These are phyloP conservation scores for Acrocyrtus sp. DNA, from an alignment of 2,888 invertebrate genomes.

Conservation along the genomic window DNA sequence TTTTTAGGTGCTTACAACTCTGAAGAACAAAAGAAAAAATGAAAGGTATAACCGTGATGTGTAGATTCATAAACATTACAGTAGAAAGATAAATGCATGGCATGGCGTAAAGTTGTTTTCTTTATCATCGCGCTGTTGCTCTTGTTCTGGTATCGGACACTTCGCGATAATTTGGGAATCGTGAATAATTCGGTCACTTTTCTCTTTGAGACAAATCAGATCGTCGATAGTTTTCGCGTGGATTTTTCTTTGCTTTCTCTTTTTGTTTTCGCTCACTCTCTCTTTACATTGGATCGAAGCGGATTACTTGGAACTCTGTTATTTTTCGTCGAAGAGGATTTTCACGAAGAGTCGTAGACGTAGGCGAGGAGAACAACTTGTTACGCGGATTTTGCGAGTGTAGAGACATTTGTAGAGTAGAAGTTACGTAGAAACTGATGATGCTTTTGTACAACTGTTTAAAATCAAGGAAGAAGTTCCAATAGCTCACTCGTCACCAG, in stretches of 20 bases:
- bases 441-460: slow-evolving; percentile 61
- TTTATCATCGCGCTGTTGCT: slow-evolving; percentile 24
- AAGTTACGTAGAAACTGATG: slow-evolving; percentile 56
- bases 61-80: too few relatives aligned
- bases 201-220: slow-evolving; percentile 49
- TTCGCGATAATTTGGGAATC: neutral
- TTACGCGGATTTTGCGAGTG: slow-evolving; percentile 43
- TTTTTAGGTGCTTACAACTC: too few relatives aligned
- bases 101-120: slow-evolving; percentile 12
- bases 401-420: slow-evolving; percentile 50
- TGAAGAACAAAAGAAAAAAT: too few relatives aligned
- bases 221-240: slow-evolving; percentile 35
- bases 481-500: slow-evolving; percentile 49
- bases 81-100: neutral
- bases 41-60: too few relatives aligned
- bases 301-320: too few relatives aligned
- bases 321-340: neutral
- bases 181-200: slow-evolving; percentile 49
- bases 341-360: slow-evolving; percentile 11
- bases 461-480: slow-evolving; percentile 59
- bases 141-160: slow-evolving; percentile 14
- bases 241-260: slow-evolving; percentile 15
- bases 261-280: slow-evolving; percentile 8
- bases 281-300: neutral
- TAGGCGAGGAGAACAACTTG: slow-evolving; percentile 46